Base-by-base conservation (phyloP, 2,888 invertebrate species). In the Hemithea aestivaria region DNA sequence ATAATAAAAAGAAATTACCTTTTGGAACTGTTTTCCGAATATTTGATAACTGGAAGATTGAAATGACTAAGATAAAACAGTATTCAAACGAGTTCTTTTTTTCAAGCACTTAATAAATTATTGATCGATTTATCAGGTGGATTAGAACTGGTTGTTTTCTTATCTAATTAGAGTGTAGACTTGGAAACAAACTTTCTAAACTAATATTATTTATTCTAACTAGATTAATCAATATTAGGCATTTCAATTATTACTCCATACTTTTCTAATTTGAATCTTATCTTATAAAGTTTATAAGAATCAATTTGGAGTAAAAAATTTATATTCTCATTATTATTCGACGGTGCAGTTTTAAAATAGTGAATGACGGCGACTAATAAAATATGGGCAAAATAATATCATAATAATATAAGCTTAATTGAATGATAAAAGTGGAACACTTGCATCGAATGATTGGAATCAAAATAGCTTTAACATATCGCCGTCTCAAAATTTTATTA, bases 401-500 rank as follows among this genome's bases (percentile, higher is more conserved):
- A 51, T 60, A 58, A 53, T 62, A 56, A 51, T 60, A 58, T 60
- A 58, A 60, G 55, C 58, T 66, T 73, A 68, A 75, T 73, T 73
- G 69, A 72, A 67, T 61, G 54, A 70, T 71, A 70, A 71, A 77
- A 74, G 68, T 77, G 62, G 73, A 68, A 72, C 76, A 73, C 66
- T 75, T 71, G 64, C 69, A 62, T 68, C 66, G 66, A 72, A 71
- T 67, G 70, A 78, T 77, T 67, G 66, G 58, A 64, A 65, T 63
- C 53, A 55, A 74, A 72, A 65, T 65, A 59, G 57, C 66, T 75
- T 71, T 61, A 43, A 74, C 71, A 70, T 67, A 73, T 73, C 62
- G 65, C 77, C 75, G 79, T 77, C 74, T 68, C 62, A 54, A 61
- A 72, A 62, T 71, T 78, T 77, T 76, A 77, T 76, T 80, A 76